Evolutionary conservation across 2,113 vertebrate species (phyloP), one percentile per base, ranked within the genome.

Genomic region (Zosterops pallidus): DNA sequence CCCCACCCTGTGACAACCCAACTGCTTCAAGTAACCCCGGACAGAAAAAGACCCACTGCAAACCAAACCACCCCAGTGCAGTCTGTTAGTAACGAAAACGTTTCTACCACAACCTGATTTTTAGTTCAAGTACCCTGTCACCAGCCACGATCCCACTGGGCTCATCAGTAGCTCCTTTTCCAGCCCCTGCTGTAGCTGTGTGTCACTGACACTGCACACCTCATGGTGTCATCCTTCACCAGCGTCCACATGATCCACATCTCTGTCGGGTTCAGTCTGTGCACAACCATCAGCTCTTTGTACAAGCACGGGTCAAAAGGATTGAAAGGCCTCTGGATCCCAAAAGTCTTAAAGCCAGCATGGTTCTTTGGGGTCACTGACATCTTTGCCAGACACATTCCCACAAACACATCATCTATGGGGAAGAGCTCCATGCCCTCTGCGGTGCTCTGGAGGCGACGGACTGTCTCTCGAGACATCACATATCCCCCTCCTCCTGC

Each of bases 211-310:
- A 90, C 93, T 0, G 96, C 94, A 63, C 98, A 98, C 50, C 68
- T 82, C 25, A 98, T 96, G 55, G 90, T 72, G 42, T 96, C 81
- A 4, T 98, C 98, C 24, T 90, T 98, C 49, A 98, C 97, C 92
- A 98, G 86, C 1, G 98, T 97, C 98, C 98, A 98, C 98, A 98
- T 98, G 83, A 98, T 96, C 98, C 98, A 98, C 97, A 98, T 97
- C 92, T 98, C 96, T 0, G 95, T 96, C 1, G 98, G 97, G 72
- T 85, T 98, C 26, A 98, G 96, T 44, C 89, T 97, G 95, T 98
- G 98, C 79, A 98, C 97, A 24, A 98, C 71, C 85, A 98, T 98
- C 67, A 98, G 97, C 64, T 93, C 97, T 47, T 95, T 97, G 93
- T 97, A 98, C 12, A 98, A 88, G 72, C 98, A 98, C 0, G 98